Percentiles rank a stretch among this genome's conserved stretches.
Evolutionary conservation across 2,113 vertebrate genomes (phyloP).

Genomic region (Mesembrinibis cayennensis): DNA sequence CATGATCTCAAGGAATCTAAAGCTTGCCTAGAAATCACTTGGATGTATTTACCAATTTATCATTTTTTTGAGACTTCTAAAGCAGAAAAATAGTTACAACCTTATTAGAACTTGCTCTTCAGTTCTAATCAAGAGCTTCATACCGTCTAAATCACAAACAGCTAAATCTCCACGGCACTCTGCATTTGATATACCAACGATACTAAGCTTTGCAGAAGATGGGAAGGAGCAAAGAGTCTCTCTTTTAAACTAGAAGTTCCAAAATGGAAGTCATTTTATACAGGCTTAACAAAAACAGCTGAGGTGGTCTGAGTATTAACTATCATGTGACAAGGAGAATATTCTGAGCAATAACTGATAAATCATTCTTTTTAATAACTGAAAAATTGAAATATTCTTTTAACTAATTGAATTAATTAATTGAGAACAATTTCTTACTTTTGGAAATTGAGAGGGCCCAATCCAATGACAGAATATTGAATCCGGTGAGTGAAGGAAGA

Average conservation of each 20-base stretch:
- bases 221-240: neutral
- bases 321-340: neutral
- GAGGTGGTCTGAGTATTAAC: neutral
- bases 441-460: neutral
- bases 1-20: accelerated
- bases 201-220: neutral
- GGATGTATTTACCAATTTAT: neutral
- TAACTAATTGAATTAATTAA: neutral
- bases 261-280: neutral
- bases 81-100: neutral
- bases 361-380: neutral
- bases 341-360: neutral
- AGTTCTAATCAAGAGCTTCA: neutral
- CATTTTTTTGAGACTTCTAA: neutral
- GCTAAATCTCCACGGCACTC: neutral
- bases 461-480: neutral
- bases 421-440: neutral
- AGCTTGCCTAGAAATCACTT: neutral
- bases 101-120: neutral
- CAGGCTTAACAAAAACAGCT: neutral
- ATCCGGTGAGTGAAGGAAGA: neutral
- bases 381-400: neutral
- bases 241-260: neutral
- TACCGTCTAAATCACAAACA: neutral
- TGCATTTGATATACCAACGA: neutral